These are phyloP conservation scores for Pontoporia blainvillei DNA, from an alignment of 2,113 vertebrate species.

Conservation along the genomic window DNA sequence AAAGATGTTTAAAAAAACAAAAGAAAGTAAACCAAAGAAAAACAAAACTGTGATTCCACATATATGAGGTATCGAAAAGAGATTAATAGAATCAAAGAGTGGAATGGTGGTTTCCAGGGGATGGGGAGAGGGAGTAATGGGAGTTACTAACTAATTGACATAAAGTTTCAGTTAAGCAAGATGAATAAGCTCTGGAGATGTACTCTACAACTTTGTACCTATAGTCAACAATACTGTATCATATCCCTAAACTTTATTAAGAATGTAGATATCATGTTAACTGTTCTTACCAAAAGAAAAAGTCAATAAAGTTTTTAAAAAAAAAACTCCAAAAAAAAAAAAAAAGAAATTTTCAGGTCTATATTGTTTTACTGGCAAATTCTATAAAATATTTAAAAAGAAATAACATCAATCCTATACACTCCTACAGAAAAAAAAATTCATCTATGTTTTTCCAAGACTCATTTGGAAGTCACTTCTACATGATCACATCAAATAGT, in stretches of 20 bases:
- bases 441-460: not conserved
- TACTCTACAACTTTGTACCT: not conserved
- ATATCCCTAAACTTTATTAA: not conserved
- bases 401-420: not conserved
- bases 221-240: not conserved
- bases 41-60: not conserved
- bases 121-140: rapidly evolving
- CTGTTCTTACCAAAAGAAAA: not conserved
- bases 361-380: not conserved
- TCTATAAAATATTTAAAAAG: not conserved
- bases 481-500: not conserved
- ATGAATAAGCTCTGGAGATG: not conserved
- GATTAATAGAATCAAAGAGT: not conserved
- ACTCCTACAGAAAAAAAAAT: not conserved
- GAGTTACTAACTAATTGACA: not conserved
- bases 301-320: not conserved
- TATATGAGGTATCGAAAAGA: not conserved
- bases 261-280: not conserved
- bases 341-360: not conserved
- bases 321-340: not conserved
- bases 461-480: not conserved
- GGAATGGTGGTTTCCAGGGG: not conserved
- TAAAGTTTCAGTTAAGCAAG: not conserved
- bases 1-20: too few species aligned
- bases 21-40: not conserved